Evolutionary conservation across 2,113 vertebrate genomes (phyloP).

Genomic region (Theristicus caerulescens): DNA sequence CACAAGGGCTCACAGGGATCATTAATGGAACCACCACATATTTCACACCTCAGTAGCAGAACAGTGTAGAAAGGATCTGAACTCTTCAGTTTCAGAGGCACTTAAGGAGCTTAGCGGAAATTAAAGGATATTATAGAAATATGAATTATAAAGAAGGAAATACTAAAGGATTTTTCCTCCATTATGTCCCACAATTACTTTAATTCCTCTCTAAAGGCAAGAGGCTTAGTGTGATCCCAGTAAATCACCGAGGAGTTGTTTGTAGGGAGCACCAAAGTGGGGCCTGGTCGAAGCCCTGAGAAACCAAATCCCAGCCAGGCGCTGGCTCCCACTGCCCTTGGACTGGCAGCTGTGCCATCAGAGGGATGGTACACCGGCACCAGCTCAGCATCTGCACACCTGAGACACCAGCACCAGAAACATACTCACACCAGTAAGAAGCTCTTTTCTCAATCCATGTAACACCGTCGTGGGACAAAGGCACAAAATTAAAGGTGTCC

Average conservation of each 20-base stretch:
- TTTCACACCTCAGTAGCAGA: not conserved
- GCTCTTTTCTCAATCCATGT: accelerated
- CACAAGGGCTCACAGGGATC: not conserved
- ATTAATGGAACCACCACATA: not conserved
- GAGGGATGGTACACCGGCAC: accelerated
- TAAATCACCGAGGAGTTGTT: not conserved
- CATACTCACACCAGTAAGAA: accelerated
- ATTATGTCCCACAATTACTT: not conserved
- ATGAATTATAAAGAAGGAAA: not conserved
- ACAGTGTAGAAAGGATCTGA: not conserved
- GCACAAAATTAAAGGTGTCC: accelerated
- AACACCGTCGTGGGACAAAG: not conserved
- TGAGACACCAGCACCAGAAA: not conserved
- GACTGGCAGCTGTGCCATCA: accelerated
- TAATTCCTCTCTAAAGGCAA: not conserved
- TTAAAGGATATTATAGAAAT: not conserved
- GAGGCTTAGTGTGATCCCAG: not conserved
- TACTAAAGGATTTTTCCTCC: not conserved
- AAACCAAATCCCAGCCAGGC: accelerated
- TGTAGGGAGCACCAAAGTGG: not conserved
- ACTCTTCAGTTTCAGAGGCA: not conserved
- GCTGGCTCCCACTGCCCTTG: accelerated
- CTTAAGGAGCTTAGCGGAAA: slow-evolving; percentile 19
- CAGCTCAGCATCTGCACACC: not conserved
- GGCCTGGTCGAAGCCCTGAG: not conserved